Conservation (phyloP, 2,113 vertebrate genomes). For the Semnopithecus entellus region DNA sequence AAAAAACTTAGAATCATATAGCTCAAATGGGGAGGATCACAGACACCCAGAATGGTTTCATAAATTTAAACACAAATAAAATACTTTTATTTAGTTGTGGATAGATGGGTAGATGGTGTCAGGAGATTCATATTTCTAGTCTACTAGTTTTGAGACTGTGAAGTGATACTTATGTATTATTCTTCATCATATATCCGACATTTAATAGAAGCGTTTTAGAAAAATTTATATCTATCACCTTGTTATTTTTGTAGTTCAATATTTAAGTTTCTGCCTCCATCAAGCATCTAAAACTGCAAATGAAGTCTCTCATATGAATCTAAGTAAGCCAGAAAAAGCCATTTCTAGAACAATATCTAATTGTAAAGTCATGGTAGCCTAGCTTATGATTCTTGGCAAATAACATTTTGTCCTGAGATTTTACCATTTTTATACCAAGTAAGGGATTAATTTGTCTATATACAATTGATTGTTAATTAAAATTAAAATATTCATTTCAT, state of each 20-base stretch:
- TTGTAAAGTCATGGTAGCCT: neutral
- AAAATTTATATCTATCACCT: neutral
- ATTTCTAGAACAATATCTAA: neutral
- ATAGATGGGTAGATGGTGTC: neutral
- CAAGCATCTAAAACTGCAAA: neutral
- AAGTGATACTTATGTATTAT: neutral
- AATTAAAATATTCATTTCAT: neutral
- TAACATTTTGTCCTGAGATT: neutral
- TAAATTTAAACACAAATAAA: constrained; percentile 27
- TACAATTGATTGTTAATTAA: constrained; percentile 8
- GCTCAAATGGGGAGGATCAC: neutral
- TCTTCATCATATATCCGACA: neutral
- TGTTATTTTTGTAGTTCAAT: neutral
- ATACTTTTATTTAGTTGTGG: neutral
- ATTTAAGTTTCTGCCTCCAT: neutral
- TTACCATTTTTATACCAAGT: neutral
- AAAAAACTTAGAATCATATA: neutral
- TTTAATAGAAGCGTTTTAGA: neutral
- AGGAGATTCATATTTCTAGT: neutral
- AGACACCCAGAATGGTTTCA: neutral
- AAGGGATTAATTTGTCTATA: neutral
- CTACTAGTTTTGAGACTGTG: neutral
- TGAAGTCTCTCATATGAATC: neutral
- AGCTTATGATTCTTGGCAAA: neutral
- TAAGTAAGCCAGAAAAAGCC: neutral